Conservation (phyloP, 2,888 invertebrate genomes). For the Tipula unca region DNA sequence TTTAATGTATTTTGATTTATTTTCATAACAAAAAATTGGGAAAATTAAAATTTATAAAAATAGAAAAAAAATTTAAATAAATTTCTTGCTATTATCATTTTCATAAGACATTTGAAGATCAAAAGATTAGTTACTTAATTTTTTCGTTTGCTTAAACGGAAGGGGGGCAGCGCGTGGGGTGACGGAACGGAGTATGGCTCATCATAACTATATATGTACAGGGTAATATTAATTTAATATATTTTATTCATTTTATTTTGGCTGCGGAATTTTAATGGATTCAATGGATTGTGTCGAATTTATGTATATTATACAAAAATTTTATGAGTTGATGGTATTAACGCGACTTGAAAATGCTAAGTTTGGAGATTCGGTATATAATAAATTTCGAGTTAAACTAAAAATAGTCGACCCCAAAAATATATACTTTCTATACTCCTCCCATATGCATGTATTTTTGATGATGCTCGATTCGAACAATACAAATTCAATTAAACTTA, state of each 20-base stretch:
- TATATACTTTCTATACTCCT: neutral
- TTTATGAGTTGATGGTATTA: neutral
- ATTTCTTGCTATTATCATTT: neutral
- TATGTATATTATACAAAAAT: neutral
- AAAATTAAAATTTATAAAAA: slow-evolving; percentile 9
- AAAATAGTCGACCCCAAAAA: neutral
- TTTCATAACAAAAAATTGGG: neutral
- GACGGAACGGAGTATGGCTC: neutral
- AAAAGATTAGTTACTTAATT: neutral
- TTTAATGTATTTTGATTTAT: neutral
- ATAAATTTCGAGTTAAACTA: neutral
- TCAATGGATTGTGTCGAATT: neutral
- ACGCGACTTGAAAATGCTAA: neutral
- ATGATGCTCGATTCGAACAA: neutral
- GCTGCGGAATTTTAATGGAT: slow-evolving; percentile 3
- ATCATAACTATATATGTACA: neutral
- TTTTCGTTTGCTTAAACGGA: neutral
- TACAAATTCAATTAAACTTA: neutral
- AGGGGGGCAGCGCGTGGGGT: neutral
- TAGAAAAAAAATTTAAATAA: neutral
- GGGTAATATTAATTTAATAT: neutral
- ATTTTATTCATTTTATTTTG: neutral
- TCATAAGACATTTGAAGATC: neutral
- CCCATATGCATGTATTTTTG: neutral
- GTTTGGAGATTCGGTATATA: neutral